These are phyloP conservation scores for Hyles vespertilio DNA, from an alignment of 1,140 invertebrate genomes.

Conservation along the genomic window DNA sequence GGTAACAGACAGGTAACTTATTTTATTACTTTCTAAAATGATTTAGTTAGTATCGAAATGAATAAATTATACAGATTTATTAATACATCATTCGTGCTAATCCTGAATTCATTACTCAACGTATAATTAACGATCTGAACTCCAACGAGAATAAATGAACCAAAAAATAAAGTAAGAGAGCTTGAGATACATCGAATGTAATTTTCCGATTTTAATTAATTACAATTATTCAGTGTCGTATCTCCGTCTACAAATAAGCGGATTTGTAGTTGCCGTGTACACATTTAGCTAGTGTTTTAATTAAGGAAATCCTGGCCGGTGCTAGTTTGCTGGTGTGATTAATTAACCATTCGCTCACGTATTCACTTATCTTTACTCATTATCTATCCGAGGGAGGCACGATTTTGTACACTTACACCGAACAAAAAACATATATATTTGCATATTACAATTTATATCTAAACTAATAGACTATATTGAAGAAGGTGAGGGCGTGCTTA, in stretches of 20 bases:
- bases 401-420: constrained; percentile 56
- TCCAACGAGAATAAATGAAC: too few species aligned
- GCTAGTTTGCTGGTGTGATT: constrained; percentile 43
- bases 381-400: constrained; percentile 58
- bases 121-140: too few species aligned
- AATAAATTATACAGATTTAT: too few species aligned
- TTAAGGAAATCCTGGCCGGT: constrained; percentile 24
- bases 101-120: too few species aligned
- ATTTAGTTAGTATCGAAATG: too few species aligned
- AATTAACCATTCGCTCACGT: constrained; percentile 57
- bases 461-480: background rate
- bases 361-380: constrained; percentile 52
- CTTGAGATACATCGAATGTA: too few species aligned
- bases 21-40: background rate
- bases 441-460: constrained; percentile 30
- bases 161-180: too few species aligned
- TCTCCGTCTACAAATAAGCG: constrained; percentile 20
- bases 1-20: constrained; percentile 58
- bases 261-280: constrained; percentile 17
- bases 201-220: background rate
- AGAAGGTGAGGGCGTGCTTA: too few species aligned
- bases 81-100: too few species aligned
- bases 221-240: background rate
- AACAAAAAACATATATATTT: constrained; percentile 48
- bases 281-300: constrained; percentile 25